Percentiles rank a stretch among this genome's conserved stretches.
Evolutionary conservation across 1,140 invertebrate genomes (phyloP).

Genomic region (Pogonus chalceus): DNA sequence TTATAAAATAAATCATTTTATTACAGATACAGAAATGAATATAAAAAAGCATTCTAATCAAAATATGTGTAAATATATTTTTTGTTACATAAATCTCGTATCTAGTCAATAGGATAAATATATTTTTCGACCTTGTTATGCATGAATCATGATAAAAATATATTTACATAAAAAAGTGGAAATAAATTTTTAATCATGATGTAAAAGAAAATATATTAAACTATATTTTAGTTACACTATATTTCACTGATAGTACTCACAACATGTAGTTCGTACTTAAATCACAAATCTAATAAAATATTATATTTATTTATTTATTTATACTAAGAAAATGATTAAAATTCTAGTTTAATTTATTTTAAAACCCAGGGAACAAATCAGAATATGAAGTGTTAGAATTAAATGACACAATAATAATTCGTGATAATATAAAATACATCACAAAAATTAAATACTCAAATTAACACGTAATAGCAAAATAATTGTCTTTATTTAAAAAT

Average conservation of each 20-base stretch:
- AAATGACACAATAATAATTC: not conserved
- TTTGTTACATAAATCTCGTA: not conserved
- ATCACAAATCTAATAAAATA: not conserved
- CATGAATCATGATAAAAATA: too few species aligned
- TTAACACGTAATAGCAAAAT: too few species aligned
- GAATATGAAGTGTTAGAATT: not conserved
- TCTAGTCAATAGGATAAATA: conserved; percentile 2
- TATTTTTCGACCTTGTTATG: not conserved
- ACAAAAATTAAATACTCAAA: too few species aligned
- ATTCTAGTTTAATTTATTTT: not conserved
- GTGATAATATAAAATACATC: not conserved
- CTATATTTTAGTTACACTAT: not conserved
- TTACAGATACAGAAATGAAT: not conserved
- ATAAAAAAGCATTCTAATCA: not conserved
- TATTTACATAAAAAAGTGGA: too few species aligned
- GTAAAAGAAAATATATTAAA: not conserved
- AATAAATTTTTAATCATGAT: not conserved
- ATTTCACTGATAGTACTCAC: not conserved
- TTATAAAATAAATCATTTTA: too few species aligned
- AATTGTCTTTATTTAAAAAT: not conserved
- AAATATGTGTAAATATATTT: not conserved
- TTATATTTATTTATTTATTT: not conserved
- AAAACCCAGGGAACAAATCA: not conserved
- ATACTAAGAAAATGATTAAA: not conserved
- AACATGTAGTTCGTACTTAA: not conserved